These are phyloP conservation scores for Parasteatoda lunata DNA, from an alignment of 2,888 invertebrate species.

Conservation along the genomic window DNA sequence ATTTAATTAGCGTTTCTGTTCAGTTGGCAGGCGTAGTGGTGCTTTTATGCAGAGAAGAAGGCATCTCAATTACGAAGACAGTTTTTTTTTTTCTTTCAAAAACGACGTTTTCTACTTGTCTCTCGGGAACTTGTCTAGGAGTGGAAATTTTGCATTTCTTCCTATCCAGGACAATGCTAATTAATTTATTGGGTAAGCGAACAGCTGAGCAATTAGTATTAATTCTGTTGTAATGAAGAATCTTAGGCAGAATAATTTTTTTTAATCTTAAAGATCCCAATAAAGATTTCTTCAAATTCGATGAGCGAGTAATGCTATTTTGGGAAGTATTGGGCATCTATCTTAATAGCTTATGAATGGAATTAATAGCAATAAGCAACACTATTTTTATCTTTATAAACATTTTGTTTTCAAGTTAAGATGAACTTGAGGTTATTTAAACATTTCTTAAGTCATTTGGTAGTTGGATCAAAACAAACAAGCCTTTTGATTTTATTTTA, in stretches of 20 bases:
- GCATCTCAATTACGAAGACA: constrained; percentile 10
- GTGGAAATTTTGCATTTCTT: constrained; percentile 48
- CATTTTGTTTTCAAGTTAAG: too few species aligned
- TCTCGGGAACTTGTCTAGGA: constrained; percentile 28
- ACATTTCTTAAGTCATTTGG: too few species aligned
- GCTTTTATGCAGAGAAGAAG: constrained; percentile 15
- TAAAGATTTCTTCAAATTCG: too few species aligned
- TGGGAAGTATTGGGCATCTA: too few species aligned
- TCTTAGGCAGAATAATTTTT: background rate
- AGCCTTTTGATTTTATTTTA: too few species aligned
- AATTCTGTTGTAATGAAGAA: constrained; percentile 34
- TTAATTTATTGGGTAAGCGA: constrained; percentile 63
- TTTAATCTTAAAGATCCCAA: background rate
- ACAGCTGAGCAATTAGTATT: constrained; percentile 57
- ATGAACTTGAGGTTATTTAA: too few species aligned
- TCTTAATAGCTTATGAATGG: too few species aligned
- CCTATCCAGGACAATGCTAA: constrained; percentile 55
- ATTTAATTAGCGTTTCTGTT: constrained; percentile 54
- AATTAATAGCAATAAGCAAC: too few species aligned
- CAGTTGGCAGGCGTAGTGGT: constrained; percentile 10
- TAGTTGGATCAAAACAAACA: too few species aligned
- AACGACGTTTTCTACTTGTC: constrained; percentile 35
- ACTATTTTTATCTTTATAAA: too few species aligned
- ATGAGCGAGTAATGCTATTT: too few species aligned
- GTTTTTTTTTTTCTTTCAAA: constrained; percentile 37